Evolutionary conservation across 2,113 vertebrate species (phyloP).

Genomic region (Dicentrarchus labrax): DNA sequence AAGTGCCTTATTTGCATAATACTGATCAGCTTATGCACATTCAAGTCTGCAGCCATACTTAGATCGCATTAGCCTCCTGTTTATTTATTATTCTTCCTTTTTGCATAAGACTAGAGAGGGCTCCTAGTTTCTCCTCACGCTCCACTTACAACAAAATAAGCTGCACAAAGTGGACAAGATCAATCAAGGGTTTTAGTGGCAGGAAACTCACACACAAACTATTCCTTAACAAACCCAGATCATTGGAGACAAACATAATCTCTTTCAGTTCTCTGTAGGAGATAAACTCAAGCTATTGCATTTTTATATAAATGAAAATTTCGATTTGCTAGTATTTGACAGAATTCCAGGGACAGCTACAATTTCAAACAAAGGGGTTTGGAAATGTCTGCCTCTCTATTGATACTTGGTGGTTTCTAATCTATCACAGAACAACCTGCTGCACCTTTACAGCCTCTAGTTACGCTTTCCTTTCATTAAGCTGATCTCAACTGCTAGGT

Average conservation of each 20-base stretch:
- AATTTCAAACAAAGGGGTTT: neutral
- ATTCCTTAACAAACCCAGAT: neutral
- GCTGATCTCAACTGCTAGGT: neutral
- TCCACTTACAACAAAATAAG: slow-evolving; percentile 5
- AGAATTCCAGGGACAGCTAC: neutral
- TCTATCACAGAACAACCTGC: neutral
- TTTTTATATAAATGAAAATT: neutral
- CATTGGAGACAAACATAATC: neutral
- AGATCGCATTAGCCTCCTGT: neutral
- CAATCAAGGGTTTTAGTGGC: neutral
- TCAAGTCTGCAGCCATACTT: neutral
- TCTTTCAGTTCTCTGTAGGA: neutral
- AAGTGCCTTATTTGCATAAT: neutral
- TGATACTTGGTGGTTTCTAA: neutral
- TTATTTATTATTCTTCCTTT: neutral
- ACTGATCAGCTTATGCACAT: slow-evolving; percentile 10
- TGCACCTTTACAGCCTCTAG: neutral
- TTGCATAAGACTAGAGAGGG: slow-evolving; percentile 18
- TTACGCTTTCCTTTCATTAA: neutral
- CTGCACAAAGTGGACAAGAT: neutral
- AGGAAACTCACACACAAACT: neutral
- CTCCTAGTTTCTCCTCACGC: neutral
- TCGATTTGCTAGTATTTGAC: neutral
- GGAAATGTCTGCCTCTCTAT: neutral
- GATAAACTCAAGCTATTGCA: neutral